Evolutionary conservation across 2,888 invertebrate genomes (phyloP), one percentile per base, ranked within the genome.

Genomic region (Polietes domitor): DNA sequence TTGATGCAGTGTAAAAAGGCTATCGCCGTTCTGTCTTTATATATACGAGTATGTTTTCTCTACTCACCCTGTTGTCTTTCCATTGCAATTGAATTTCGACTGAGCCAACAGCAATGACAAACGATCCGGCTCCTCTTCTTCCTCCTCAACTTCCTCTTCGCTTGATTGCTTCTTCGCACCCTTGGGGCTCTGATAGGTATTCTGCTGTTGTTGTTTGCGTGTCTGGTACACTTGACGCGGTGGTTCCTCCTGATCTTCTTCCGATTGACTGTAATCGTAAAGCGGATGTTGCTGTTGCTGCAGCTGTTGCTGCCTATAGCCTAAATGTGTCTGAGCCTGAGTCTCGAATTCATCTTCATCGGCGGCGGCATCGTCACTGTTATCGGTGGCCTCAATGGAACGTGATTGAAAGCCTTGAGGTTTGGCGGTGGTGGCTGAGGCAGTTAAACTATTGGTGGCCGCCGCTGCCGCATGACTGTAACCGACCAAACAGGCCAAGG

Each of bases 111-210:
- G 93, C 55, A 95, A 92, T 15, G 95, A 94, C 19, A 98, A 94
- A 87, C 97, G 95, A 92, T 98, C 98, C 0, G 98, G 98, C 88
- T 96, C 95, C 90, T 97, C 96, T 87, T 95, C 94, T 86, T 95
- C 93, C 86, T 95, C 94, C 86, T 95, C 94, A 89, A 95, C 95
- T 90, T 97, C 96, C 87, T 95, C 94, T 86, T 95, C 94, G 47
- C 87, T 84, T 17, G 89, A 89, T 72, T 88, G 88, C 75, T 89
- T 88, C 32, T 87, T 88, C n/a, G 84, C 83, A 50, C 84, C 85
- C 58, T 86, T 88, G 74, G 61, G 83, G 75, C 88, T 91, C 70
- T 90, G 88, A 85, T 88, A 90, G 77, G 88, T 90, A 85, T 85
- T 88, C 83, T 89, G 90, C 70, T 87, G 88, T 70, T 89, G 91